These are phyloP conservation scores for Phoxinus phoxinus DNA, from an alignment of 2,113 vertebrate genomes.

Conservation along the genomic window DNA sequence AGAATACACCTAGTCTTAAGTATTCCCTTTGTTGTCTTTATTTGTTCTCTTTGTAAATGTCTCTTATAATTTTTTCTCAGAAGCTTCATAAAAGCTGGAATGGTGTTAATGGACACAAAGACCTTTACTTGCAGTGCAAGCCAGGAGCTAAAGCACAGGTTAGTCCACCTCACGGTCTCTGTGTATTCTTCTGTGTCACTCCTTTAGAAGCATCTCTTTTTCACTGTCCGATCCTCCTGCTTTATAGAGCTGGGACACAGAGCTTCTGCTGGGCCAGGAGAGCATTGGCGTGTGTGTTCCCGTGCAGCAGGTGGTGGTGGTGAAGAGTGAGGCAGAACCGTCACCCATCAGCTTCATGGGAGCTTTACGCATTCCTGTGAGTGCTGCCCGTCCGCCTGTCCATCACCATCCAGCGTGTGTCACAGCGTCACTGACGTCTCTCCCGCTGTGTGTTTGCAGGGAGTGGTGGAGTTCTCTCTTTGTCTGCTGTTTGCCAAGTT, in stretches of 20 bases:
- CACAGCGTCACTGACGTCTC: background rate
- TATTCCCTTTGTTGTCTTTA: background rate
- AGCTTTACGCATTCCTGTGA: conserved; percentile 88
- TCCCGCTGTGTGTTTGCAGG: conserved; percentile 72
- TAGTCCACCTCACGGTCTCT: background rate
- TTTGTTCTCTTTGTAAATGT: background rate
- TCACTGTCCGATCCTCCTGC: conserved; percentile 11
- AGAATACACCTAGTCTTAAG: background rate
- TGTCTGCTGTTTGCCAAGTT: conserved; percentile 94
- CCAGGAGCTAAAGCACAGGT: conserved; percentile 67
- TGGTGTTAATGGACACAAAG: conserved; percentile 65
- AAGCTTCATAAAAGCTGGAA: conserved; percentile 59
- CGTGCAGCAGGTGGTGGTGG: conserved; percentile 70
- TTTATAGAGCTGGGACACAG: conserved; percentile 71
- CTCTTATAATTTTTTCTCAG: conserved; percentile 28
- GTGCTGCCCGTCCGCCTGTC: conserved; percentile 44
- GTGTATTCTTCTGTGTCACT: too few species aligned
- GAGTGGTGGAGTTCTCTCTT: conserved; percentile 92
- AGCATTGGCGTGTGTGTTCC: conserved; percentile 60
- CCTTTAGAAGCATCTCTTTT: background rate
- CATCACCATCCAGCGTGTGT: background rate
- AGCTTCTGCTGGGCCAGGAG: conserved; percentile 71
- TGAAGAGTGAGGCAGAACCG: conserved; percentile 75
- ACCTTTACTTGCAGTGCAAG: conserved; percentile 70
- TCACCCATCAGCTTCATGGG: conserved; percentile 91